Percentiles rank a stretch among this genome's conserved stretches.
phyloP scores from a whole-genome alignment of 2,888 invertebrate species.

The Matsumyia berberina region DNA sequence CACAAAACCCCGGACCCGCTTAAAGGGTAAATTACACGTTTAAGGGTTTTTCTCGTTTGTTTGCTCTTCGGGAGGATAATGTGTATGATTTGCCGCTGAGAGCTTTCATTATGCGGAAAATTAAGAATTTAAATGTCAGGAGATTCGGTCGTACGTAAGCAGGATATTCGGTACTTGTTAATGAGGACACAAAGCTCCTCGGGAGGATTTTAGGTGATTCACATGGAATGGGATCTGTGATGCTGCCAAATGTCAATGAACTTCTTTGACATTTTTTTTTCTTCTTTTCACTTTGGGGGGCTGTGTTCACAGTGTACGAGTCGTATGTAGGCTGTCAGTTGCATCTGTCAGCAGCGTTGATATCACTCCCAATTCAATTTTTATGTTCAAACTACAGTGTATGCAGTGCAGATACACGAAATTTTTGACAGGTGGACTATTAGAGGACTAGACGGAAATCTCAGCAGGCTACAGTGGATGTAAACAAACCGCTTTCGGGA shows the following conservation, averaged over 20 bases:
- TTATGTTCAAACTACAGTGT: conserved; percentile 18
- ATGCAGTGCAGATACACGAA: background rate
- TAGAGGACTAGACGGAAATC: conserved; percentile 18
- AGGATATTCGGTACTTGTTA: conserved; percentile 40
- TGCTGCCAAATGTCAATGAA: conserved; percentile 71
- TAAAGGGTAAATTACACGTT: conserved; percentile 69
- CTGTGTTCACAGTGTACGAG: background rate
- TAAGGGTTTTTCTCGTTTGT: conserved; percentile 61
- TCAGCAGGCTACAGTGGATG: conserved; percentile 24
- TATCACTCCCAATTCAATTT: conserved; percentile 34
- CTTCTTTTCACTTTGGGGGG: too few relatives aligned
- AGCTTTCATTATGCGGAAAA: conserved; percentile 69
- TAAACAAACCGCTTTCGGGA: conserved; percentile 52
- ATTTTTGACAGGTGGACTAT: conserved; percentile 51
- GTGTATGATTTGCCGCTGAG: conserved; percentile 66
- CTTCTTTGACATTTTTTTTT: conserved; percentile 60
- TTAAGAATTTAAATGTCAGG: conserved; percentile 65
- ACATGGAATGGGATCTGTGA: background rate
- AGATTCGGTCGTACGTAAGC: conserved; percentile 15
- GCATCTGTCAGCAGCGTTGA: conserved; percentile 42
- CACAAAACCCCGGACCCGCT: conserved; percentile 6
- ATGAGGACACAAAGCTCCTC: conserved; percentile 34
- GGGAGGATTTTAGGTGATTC: background rate
- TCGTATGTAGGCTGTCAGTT: conserved; percentile 38
- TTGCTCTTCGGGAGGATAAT: conserved; percentile 59